Conservation (phyloP, 1,140 invertebrate genomes). For the Rhynchophorus ferrugineus region DNA sequence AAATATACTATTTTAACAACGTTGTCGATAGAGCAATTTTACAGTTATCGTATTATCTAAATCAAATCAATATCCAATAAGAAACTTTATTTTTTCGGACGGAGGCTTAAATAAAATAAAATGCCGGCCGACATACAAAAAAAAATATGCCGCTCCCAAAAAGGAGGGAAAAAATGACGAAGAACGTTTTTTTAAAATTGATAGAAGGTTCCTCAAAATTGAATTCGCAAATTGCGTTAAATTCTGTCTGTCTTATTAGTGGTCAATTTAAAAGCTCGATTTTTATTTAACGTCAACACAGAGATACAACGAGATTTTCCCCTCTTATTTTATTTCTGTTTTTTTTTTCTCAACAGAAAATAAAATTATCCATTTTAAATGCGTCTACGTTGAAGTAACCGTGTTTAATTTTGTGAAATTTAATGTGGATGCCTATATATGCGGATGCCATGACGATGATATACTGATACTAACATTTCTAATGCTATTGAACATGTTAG, state of each 20-base stretch:
- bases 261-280: conserved; percentile 1
- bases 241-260: conserved; percentile 3
- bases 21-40: conserved; percentile 4
- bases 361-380: no score
- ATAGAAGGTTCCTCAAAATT: conserved; percentile 2
- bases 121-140: not conserved
- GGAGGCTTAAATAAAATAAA: conserved; percentile 5
- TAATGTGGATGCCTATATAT: no score
- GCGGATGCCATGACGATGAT: no score
- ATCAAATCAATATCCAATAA: conserved; percentile 6
- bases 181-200: conserved; percentile 7
- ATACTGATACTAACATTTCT: no score
- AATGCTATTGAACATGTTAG: no score
- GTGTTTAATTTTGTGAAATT: no score
- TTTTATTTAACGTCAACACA: not conserved
- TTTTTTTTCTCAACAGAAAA: no score
- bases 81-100: conserved; percentile 3
- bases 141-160: conserved; percentile 2
- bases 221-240: conserved; percentile 4
- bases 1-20: not conserved
- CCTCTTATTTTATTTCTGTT: no score
- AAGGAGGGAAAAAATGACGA: conserved; percentile 3
- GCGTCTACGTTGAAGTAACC: no score
- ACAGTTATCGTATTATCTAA: conserved; percentile 6
- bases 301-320: not conserved